Evolutionary conservation across 2,797 vertebrate species (phyloP).

Genomic region (Gambusia yucatana): DNA sequence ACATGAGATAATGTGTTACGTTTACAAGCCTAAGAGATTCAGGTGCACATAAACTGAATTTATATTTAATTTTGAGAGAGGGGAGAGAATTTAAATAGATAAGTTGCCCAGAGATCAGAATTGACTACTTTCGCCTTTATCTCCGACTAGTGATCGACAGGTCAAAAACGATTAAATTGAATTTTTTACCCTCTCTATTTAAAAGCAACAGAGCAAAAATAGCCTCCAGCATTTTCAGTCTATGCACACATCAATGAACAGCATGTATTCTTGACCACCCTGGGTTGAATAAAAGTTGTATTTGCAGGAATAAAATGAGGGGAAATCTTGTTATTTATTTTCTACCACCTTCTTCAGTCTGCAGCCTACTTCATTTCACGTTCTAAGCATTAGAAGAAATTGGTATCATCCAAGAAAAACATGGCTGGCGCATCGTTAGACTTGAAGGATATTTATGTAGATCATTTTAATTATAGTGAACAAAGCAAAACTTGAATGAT

Average conservation of each 20-base stretch:
- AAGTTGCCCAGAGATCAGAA: background rate
- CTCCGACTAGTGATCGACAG: background rate
- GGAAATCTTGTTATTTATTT: background rate
- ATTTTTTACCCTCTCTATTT: background rate
- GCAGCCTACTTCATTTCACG: background rate
- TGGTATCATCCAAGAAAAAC: background rate
- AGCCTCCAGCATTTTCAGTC: background rate
- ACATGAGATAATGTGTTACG: conserved; percentile 21
- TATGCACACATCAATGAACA: background rate
- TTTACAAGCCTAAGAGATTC: background rate
- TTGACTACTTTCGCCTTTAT: background rate
- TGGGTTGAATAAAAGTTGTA: background rate
- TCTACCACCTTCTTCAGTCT: background rate
- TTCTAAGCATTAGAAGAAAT: background rate
- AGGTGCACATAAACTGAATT: background rate
- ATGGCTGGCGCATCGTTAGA: background rate
- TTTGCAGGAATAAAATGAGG: background rate
- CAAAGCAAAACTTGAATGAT: background rate
- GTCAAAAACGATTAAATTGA: background rate
- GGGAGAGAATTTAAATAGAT: background rate
- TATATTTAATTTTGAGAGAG: background rate
- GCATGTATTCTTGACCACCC: background rate
- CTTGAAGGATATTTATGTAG: background rate
- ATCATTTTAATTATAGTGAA: background rate
- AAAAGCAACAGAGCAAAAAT: background rate